Base-by-base conservation (phyloP, 2,797 vertebrate genomes). In the Decapterus maruadsi region DNA sequence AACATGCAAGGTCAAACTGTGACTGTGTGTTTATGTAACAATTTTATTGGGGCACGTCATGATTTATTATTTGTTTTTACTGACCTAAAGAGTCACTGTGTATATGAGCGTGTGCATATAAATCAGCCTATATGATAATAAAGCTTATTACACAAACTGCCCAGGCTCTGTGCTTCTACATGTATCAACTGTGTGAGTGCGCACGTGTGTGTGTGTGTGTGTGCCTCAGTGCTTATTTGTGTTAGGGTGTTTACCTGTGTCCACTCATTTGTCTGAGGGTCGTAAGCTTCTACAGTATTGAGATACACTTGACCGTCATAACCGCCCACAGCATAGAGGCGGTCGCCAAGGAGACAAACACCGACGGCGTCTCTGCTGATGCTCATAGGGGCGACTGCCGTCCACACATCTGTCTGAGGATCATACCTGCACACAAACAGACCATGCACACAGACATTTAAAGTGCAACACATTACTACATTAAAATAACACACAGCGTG, bases 201-300 rank as follows among this genome's bases (percentile, higher is more conserved):
- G 13, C 4, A 13, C 2, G 42, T 43, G 13, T 43, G 42, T 48
- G 16, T 20, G 4, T 20, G 51, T 55, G 17, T 68, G n/a, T 51
- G 20, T 29, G 17, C 17, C n/a, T 14, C 13, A 55, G 13, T 19
- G 19, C 34, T 5, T 14, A 16, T 40, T 31, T 64, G 36, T 36
- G 45, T 85, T 8, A 38, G 36, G 4, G 70, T 71, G 54, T 22
- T 20, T 88, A 99, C 98, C 97, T 98, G 98, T 75, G 96, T 96
- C 98, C 98, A 99, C 90, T 99, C 97, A 42, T 99, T 99, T 61
- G 97, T 98, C 93, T 98, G 98, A 42, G 98, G 98, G 88, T 99
- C 98, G 0, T 99, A 99, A 63, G 98, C 96, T 80, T 99, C 98
- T 31, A 99, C 98, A 0, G 96, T 97, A 61, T 95, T 99, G 79